Evolutionary conservation across 2,888 invertebrate species (phyloP), one percentile per base, ranked within the genome.

Genomic region (Netelia inedita): DNA sequence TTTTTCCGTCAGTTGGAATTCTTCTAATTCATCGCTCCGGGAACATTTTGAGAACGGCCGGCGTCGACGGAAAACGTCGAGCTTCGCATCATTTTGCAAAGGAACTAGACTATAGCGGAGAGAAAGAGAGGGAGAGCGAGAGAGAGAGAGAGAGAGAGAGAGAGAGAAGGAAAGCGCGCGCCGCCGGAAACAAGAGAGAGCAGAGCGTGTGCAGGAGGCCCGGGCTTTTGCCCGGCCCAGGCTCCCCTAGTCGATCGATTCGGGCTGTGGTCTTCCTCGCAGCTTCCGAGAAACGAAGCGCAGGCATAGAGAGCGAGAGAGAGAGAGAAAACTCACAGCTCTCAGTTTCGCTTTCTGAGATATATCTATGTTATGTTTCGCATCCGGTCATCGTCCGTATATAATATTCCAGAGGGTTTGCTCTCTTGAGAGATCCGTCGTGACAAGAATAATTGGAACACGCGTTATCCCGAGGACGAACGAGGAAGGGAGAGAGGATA

Each of bases 221-320:
- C 86, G 86, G 85, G 86, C 80, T 83, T 86, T 69, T 69, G 84
- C 82, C 73, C 78, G 72, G 78, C 66, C 80, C 79, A 66, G 73
- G 82, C 86, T 83, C 46, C 63, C 63, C 72, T 53, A 75, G 82
- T 28, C 86, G 84, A 86, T 86, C 86, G 86, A 86, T 86, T 85
- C 68, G 83, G 79, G 72, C 82, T 74, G 78, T 69, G 73, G 81
- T 74, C 75, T 71, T 72, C 46, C 66, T 57, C 74, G 59, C 80
- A 76, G 74, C 76, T 72, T 86, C 63, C 59, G 69, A 74, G 79
- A 63, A 73, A 61, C 43, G 50, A 43, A 55, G 65, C 74, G 3
- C 61, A 63, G 23, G n/a, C 46, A 14, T 68, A 61, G 9, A 50
- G 16, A 35, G 46, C 68, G 50, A 19, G 85, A 28, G 66, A 50